Evolutionary conservation across 1,140 invertebrate genomes (phyloP), one percentile per base, ranked within the genome.

Genomic region (Atta texana): DNA sequence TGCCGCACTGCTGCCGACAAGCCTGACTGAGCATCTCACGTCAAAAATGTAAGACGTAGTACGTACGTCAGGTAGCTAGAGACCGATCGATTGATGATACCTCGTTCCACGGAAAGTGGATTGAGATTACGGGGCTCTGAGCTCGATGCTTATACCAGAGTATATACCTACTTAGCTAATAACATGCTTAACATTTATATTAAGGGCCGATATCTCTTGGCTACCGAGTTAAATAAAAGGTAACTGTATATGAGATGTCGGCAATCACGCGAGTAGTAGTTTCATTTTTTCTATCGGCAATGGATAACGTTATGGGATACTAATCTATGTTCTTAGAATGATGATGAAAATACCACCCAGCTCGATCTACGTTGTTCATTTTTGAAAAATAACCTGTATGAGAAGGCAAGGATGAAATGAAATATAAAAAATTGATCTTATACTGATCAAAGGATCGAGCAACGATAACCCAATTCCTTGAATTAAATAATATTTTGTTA

Each of bases 131-230:
- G 53, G 74, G 53, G 53, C 59, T 66, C n/a, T 7, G 63, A 51
- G 59, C 75, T 57, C 49, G 77, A 53, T 82, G 59, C 78, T 68
- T 28, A 75, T 66, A 57, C 55, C n/a, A 28, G 44, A 12, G 1
- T 87, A 68, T 84, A 89, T 77, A 89, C 34, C 64, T 84, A 87
- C 57, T 87, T 77, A 77, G 63, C 53, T 89, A 89, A 89, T 89
- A 85, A 89, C 57, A 80, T 55, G 66, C 66, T 77, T 68, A 68
- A 84, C 89, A 78, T 90, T 90, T 84, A 87, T 84, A 87, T 87
- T 72, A 76, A 87, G 53, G 75, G 24, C 10, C 63, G 74, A 63
- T 66, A 86, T 61, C n/a, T 55, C n/a, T 39, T 71, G 24, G 61
- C 53, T 57, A 72, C 39, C 49, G 74, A 77, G 21, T 76, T 53